Evolutionary conservation across 2,888 invertebrate species (phyloP), one percentile per base, ranked within the genome.

Genomic region (Frankliniella fusca): DNA sequence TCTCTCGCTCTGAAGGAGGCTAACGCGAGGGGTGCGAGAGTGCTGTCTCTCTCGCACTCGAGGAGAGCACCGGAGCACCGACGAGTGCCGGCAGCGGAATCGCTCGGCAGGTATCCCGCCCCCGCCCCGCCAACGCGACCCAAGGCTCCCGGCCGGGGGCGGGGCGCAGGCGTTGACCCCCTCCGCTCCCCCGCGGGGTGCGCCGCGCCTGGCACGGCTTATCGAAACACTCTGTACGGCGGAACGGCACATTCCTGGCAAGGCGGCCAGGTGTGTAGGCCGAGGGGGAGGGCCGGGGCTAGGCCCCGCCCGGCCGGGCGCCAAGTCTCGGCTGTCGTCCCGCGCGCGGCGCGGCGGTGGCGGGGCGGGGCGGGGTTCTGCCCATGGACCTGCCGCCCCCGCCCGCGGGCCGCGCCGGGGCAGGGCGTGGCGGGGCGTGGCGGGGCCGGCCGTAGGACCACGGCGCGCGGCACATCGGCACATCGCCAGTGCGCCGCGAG

Each of bases 261-360:
- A 81, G 81, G 38, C 70, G 48, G 82, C 80, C 48, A 79, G 70
- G 48, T 49, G 54, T 80, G 38, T 48, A 82, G 50, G 54, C 70
- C 38, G 49, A 23, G 27, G 23, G 61, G 81, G 70, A 38, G 61
- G 48, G 61, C 27, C 38, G 23, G 50, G 70, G 81, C 54, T 23
- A 61, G 23, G 50, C 20, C 27, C 49, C n/a, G 50, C 10, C 65
- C n/a, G 70, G 70, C 70, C 7, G 70, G 70, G 70, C 79, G 61
- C 79, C 49, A 61, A 76, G 81, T 12, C 61, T 23, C 27, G 61
- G 54, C 11, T 27, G 49, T 3, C 38, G 10, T n/a, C 50, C n/a
- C n/a, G 20, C 3, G n/a, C 49, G 48, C 61, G n/a, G 50, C 3
- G 18, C 20, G 54, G 12, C 38, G 20, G 50, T 18, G 15, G 18